Evolutionary conservation across 2,888 invertebrate genomes (phyloP), one percentile per base, ranked within the genome.

Genomic region (Cloeon dipterum): DNA sequence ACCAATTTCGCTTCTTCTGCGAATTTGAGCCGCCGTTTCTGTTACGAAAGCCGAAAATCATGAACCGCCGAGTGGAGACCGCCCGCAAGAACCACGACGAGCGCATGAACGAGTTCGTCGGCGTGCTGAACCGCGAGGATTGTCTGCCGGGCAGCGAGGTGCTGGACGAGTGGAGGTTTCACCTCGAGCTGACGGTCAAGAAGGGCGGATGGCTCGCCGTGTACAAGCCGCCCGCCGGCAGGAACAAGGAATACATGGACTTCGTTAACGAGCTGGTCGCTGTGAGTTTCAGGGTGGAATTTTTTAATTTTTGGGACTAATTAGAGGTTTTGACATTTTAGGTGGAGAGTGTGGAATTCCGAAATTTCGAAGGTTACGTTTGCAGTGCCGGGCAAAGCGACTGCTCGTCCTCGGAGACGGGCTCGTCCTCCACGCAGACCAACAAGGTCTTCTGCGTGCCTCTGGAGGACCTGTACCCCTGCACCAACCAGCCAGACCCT

Each of bases 41-140:
- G n/a, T n/a, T n/a, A n/a, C n/a, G n/a, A n/a, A n/a, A n/a, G n/a
- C n/a, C n/a, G n/a, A n/a, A n/a, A n/a, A 29, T 5, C 5, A 29
- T 29, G 29, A 29, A 29, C 29, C 29, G 7, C 7, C 29, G 29
- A 29, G 29, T 29, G 14, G 29, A 29, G 16, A 29, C 16, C 5
- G 7, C 29, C 14, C 29, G 16, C n/a, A 29, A 29, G 14, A 29
- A 29, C 14, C 29, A 29, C 29, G 29, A 29, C 7, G 29, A 29
- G n/a, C 29, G 29, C 5, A 29, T 29, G 29, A 29, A n/a, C n/a
- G 29, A 29, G 16, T 29, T 29, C 29, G 29, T 29, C 10, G 29
- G 16, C 16, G 29, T 29, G 16, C 16, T 29, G 5, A 29, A 16
- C n/a, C n/a, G 29, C n/a, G 29, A n/a, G 14, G 29, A 29, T 14